Percentiles rank a stretch among this genome's conserved stretches.
Conservation (phyloP, 2,797 vertebrate genomes). For the Etheostoma nigrum region DNA sequence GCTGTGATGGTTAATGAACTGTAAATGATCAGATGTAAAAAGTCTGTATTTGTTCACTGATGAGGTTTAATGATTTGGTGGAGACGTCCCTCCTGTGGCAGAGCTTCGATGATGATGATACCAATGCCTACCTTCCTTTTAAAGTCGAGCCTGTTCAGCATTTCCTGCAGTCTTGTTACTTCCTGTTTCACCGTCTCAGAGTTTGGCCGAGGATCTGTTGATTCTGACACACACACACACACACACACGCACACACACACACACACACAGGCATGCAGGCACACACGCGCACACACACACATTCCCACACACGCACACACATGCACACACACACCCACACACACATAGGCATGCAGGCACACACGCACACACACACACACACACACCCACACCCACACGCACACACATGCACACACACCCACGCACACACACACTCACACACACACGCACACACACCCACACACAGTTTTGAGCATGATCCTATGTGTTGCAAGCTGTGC, state of each 20-base stretch:
- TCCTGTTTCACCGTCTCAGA: slow-evolving; percentile 91
- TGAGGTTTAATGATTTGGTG: neutral
- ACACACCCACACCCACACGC: neutral
- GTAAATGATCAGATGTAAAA: neutral
- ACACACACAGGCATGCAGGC: neutral
- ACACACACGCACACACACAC: neutral
- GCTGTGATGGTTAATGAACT: neutral
- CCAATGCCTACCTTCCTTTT: slow-evolving; percentile 90
- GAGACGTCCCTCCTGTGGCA: neutral
- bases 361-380: slow-evolving; percentile 13
- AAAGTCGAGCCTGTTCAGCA: slow-evolving; percentile 94
- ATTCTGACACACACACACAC: slow-evolving; percentile 80
- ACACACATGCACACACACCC: slow-evolving; percentile 15
- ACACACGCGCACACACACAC: neutral
- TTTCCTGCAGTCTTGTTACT: slow-evolving; percentile 92
- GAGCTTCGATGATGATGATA: neutral
- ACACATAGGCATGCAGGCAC: neutral
- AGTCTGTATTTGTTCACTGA: neutral
- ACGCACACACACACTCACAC: slow-evolving; percentile 16
- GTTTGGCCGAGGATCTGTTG: slow-evolving; percentile 86
- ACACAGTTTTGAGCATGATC: neutral
- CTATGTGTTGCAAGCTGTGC: neutral
- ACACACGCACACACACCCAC: slow-evolving; percentile 23
- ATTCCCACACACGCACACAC: slow-evolving; percentile 10
- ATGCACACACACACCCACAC: slow-evolving; percentile 19